Evolutionary conservation across 2,113 vertebrate genomes (phyloP).

Genomic region (Lanius ludovicianus): DNA sequence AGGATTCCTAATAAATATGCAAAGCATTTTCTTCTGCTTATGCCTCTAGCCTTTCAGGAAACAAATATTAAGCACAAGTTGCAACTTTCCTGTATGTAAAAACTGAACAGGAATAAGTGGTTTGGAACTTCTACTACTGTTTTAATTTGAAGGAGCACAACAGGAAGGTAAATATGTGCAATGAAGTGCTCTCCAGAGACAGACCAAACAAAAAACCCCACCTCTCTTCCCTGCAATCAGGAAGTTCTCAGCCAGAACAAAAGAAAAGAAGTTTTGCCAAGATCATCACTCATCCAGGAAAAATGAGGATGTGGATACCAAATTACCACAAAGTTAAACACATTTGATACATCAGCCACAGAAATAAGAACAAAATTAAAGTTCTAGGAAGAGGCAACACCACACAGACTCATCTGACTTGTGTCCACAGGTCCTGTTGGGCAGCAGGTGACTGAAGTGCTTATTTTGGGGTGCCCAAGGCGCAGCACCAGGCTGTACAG

Average conservation of each 20-base stretch:
- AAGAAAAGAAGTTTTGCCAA: background rate
- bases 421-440: background rate
- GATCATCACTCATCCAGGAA: background rate
- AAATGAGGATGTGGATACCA: background rate
- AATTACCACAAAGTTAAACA: background rate
- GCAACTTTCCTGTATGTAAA: background rate
- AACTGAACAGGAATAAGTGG: background rate
- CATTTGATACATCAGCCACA: background rate
- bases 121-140: background rate
- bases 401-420: background rate
- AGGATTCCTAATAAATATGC: background rate
- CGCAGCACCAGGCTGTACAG: background rate
- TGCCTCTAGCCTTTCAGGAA: background rate
- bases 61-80: background rate
- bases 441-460: background rate
- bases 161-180: background rate
- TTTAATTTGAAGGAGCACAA: background rate
- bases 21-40: background rate
- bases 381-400: background rate
- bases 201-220: background rate
- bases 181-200: background rate
- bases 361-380: background rate
- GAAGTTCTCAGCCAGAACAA: slow-evolving; percentile 13
- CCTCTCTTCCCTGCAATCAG: background rate
- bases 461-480: background rate